Base-by-base conservation (phyloP, 2,113 vertebrate species). In the Saguinus midas region DNA sequence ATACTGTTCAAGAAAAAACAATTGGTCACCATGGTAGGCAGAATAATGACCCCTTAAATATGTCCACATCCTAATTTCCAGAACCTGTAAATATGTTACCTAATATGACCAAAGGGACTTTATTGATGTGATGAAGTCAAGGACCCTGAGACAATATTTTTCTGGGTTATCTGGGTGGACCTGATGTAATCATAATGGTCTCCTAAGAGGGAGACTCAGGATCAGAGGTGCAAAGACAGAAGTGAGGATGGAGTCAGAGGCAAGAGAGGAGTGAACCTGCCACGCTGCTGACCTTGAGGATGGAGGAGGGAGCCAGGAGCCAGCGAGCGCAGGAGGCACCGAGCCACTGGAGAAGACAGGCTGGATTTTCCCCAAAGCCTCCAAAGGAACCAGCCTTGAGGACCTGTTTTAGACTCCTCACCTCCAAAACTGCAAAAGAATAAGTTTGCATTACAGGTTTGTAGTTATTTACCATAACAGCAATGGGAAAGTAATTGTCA, bases 311-410 rank as follows among this genome's bases (percentile, higher is more conserved):
- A 14, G 25, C 37, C 27, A 8, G 9, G 27, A 27, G 27, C 48
- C 27, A 21, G 5, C 29, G 16, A 8, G 0, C 1, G 1, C 0
- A 21, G 27, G 76, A 5, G 12, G 40, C 45, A 5, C 5, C 2
- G 3, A 9, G n/a, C 6, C 25, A 5, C 10, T 0, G 10, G 21
- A 9, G 5, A 21, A 75, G 16, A 3, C 27, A 3, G 35, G 9
- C 20, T 21, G 3, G 13, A 23, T 17, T 75, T 29, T 12, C 25
- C 37, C 48, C 3, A 20, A 5, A 40, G 50, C 13, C 50, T 29
- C 48, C 32, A 5, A 18, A 37, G 32, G 23, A 61, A 7, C 43
- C 5, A 6, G 35, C n/a, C 80, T 16, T 0, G 3, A 1, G 29
- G 55, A 29, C 27, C 11, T 5, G 0, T 27, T 16, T 29, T 13